phyloP scores from a whole-genome alignment of 92 coral and sea anemone species.

The Siderastrea siderea region DNA sequence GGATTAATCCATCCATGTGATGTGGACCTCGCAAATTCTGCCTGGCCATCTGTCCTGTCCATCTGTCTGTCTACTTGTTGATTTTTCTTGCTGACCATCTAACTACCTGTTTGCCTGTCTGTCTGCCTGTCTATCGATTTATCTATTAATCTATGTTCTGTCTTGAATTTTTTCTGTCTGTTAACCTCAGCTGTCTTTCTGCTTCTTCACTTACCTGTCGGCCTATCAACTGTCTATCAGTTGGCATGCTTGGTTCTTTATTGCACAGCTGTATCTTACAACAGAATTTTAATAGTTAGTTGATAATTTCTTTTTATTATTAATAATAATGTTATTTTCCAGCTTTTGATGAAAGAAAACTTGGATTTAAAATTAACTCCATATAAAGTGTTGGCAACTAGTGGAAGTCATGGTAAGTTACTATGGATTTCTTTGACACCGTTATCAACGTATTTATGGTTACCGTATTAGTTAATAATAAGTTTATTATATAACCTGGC shows the following conservation, averaged over 20 bases:
- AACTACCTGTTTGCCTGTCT: not conserved
- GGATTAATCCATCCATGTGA: not conserved
- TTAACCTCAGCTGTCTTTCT: not conserved
- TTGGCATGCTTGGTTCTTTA: too few relatives aligned
- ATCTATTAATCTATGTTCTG: not conserved
- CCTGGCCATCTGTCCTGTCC: not conserved
- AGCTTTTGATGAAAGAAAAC: constrained; percentile 98
- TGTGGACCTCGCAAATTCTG: not conserved
- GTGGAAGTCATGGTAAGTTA: constrained; percentile 88
- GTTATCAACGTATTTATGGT: too few relatives aligned
- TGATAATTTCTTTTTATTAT: too few relatives aligned
- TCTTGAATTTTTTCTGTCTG: not conserved
- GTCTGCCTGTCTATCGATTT: not conserved
- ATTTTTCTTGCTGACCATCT: not conserved
- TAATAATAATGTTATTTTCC: not conserved
- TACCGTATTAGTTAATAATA: too few relatives aligned
- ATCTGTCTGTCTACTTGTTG: not conserved
- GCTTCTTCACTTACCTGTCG: not conserved
- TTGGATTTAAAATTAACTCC: constrained; percentile 96
- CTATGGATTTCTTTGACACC: not conserved
- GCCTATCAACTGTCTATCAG: not conserved
- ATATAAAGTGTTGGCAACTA: constrained; percentile 96
- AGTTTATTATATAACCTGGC: too few relatives aligned
- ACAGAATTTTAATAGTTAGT: too few relatives aligned
- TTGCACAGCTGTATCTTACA: too few relatives aligned